A percentile compares a stretch with the other conserved stretches of the same genome.
phyloP scores from a whole-genome alignment of 2,113 vertebrate genomes.

The Madoqua kirkii region DNA sequence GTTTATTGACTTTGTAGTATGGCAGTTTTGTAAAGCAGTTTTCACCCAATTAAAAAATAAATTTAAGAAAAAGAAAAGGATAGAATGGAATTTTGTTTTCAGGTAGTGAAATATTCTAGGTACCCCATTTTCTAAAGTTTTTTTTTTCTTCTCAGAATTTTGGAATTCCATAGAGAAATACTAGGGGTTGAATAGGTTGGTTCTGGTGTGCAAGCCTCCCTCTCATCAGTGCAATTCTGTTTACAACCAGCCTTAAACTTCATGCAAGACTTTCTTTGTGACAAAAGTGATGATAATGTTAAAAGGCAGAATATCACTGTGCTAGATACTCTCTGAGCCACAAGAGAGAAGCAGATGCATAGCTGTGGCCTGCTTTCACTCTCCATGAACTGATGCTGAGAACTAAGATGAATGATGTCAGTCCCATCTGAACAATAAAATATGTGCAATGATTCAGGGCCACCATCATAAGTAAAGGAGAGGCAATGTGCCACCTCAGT shows the following conservation, averaged over 20 bases:
- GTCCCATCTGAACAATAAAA: not conserved
- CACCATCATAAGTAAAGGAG: accelerated
- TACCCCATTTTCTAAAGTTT: not conserved
- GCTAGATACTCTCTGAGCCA: not conserved
- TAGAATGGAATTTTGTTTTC: not conserved
- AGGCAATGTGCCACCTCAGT: not conserved
- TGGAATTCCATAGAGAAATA: not conserved
- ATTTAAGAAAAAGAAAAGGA: not conserved
- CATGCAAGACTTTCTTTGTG: not conserved
- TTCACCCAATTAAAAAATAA: not conserved
- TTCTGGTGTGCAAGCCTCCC: not conserved
- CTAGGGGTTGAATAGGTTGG: not conserved
- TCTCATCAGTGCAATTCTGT: not conserved
- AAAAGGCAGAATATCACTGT: not conserved
- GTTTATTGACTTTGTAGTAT: not conserved
- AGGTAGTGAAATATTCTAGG: not conserved
- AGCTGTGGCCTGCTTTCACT: not conserved
- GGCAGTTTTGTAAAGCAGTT: not conserved
- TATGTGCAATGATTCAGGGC: not conserved
- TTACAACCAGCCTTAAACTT: not conserved
- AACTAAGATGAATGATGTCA: not conserved
- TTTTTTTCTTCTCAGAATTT: not conserved
- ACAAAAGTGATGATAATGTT: not conserved
- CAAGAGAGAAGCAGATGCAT: not conserved
- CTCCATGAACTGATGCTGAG: not conserved